Base-by-base conservation (phyloP, 23 tunicate genomes). In the Ascidia mentula region DNA sequence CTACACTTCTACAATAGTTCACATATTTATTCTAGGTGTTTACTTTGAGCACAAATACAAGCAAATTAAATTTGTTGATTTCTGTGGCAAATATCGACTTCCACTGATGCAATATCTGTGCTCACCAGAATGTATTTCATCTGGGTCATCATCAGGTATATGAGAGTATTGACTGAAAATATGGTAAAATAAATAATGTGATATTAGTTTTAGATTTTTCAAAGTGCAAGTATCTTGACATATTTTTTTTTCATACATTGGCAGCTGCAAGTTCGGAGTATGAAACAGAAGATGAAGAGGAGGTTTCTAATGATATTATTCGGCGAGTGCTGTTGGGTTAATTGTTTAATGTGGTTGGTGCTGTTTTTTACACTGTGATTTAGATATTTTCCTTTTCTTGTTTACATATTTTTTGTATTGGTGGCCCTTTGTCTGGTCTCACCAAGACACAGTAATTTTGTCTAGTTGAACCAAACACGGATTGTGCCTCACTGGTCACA, bases 11-110 rank as follows among this genome's bases (percentile, higher is more conserved):
- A 15, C 30, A 39, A 40, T 12, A 7, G 38, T 5, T 34, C 18
- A 7, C 32, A 31, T 70, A 31, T 80, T 0, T 77, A 13, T 77
- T 69, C 35, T 40, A 75, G 87, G 91, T n/a, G 86, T 87, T 26
- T 87, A 87, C 75, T 87, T 87, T 75, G 76, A 87, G 40, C 76
- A 74, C 22, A 69, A 74, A 35, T 87, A 87, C 74, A 74, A 76
- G 37, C 91, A 87, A 72, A 87, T 87, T 7, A 87, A 87, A 81
- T 87, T 87, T 74, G 91, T 83, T 40, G 91, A 87, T 59, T 87
- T 87, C 59, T 87, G 91, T 75, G 91, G 91, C 28, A 83, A 83
- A 69, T 87, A 87, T 81, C 86, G 91, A 26, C 84, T 87, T 30
- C 91, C 91, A 35, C 53, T 87, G 74, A 75, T 87, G 80, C 91